Conservation (phyloP, 2,797 vertebrate species). For the Micromesistius poutassou region DNA sequence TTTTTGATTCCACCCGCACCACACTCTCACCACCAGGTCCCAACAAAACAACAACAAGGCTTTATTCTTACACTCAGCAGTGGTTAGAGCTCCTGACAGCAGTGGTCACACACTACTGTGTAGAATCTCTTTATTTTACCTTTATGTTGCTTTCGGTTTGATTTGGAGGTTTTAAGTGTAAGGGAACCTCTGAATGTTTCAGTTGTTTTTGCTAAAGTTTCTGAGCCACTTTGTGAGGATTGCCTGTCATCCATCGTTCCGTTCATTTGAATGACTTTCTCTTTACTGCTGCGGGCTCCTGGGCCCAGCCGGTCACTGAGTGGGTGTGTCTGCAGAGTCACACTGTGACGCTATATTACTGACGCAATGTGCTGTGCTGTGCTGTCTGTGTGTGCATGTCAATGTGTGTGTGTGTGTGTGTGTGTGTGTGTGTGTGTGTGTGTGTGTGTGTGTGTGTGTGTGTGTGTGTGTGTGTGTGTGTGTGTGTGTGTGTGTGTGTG, state of each 20-base stretch:
- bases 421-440: too few relatives aligned
- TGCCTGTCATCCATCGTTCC: not conserved
- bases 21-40: not conserved
- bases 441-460: not conserved
- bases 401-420: too few relatives aligned
- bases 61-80: not conserved
- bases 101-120: too few relatives aligned
- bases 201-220: not conserved
- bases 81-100: not conserved
- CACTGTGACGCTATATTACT: not conserved
- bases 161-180: not conserved
- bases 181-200: not conserved
- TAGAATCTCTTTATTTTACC: not conserved
- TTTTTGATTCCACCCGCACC: not conserved
- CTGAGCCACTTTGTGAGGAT: not conserved
- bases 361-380: not conserved
- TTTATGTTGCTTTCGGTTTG: not conserved
- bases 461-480: not conserved
- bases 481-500: too few relatives aligned
- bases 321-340: not conserved
- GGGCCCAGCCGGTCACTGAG: not conserved
- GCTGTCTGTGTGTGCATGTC: not conserved
- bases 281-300: not conserved
- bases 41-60: not conserved
- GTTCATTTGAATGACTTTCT: not conserved